Evolutionary conservation across 2,888 invertebrate species (phyloP), one percentile per base, ranked within the genome.

Genomic region (Choristoneura rosaceana): DNA sequence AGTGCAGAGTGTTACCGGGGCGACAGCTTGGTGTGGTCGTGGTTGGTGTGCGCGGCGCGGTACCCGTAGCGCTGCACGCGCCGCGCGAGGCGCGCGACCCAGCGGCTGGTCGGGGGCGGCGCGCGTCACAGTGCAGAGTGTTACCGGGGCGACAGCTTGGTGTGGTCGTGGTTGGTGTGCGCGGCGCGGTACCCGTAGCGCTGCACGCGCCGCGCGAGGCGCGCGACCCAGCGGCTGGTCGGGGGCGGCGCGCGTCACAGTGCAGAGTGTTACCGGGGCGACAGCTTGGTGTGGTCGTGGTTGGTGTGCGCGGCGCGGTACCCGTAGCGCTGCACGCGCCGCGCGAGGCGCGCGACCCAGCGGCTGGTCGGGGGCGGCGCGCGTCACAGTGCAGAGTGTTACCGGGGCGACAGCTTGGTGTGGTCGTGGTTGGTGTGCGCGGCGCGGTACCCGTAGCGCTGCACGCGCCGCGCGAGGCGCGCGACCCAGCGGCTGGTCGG

Each of bases 171-270:
- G 84, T 83, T 87, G 85, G 87, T 71, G 97, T 82, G 98, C 96
- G 95, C 98, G 97, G 98, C 98, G 95, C 98, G 98, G 95, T 97
- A 98, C 80, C 98, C 98, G 94, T 97, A 96, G 89, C 98, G 98
- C 95, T 98, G 98, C 88, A 99, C 98, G 93, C 98, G 97, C 85
- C 98, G 97, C 84, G 97, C 97, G 71, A 99, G 96, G 80, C 98
- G 96, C 78, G 96, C 96, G 79, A 99, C 98, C 99, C 99, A 99
- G 85, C 96, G 96, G 97, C 94, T 99, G 99, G 78, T 98, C 98
- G 78, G 98, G 98, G 75, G 96, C 95, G 77, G 96, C 96, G 69
- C 99, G 86, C 99, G 95, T 82, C 99, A 95, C 80, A 99, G 10
- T 33, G 60, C 38, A 33, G 4, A 7, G 71, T 66, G 25, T 43